Percentiles rank a stretch among this genome's conserved stretches.
These are phyloP conservation scores for Cotesia congregata DNA, from an alignment of 2,888 invertebrate genomes.

Conservation along the genomic window DNA sequence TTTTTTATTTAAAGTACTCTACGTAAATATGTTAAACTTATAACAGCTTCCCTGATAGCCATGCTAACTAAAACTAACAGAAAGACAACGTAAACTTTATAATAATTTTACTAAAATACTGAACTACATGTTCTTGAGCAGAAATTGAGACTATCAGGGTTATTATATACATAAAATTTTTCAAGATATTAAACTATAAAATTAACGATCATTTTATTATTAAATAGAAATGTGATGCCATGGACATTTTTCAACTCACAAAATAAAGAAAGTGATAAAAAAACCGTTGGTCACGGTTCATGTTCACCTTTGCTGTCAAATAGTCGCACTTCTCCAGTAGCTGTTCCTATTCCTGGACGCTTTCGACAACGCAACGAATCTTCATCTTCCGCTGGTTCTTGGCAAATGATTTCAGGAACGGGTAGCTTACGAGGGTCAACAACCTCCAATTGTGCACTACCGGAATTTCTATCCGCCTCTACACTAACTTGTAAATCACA, in stretches of 20 bases:
- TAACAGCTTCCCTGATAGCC: no score
- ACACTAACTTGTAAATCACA: constrained; percentile 57
- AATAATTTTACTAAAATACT: no score
- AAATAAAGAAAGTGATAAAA: constrained; percentile 58
- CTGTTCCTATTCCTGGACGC: constrained; percentile 74
- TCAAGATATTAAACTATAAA: neutral
- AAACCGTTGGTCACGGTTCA: constrained; percentile 54
- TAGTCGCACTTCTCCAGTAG: constrained; percentile 76
- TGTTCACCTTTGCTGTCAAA: constrained; percentile 65
- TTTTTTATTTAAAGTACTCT: no score
- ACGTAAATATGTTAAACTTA: no score
- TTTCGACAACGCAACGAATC: constrained; percentile 75
- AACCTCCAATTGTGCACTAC: constrained; percentile 65
- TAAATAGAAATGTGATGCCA: constrained; percentile 60
- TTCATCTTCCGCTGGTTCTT: constrained; percentile 75
- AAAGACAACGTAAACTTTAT: no score
- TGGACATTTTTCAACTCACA: constrained; percentile 61
- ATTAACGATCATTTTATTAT: constrained; percentile 15
- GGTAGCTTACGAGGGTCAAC: constrained; percentile 76
- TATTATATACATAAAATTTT: no score
- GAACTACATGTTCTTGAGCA: no score
- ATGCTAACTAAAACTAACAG: no score
- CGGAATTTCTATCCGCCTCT: constrained; percentile 59
- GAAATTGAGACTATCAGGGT: no score
- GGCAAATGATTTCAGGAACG: constrained; percentile 80